phyloP scores from a whole-genome alignment of 30 jellyfish, hydroid and myxozoan species.

The Aurelia sp. region DNA sequence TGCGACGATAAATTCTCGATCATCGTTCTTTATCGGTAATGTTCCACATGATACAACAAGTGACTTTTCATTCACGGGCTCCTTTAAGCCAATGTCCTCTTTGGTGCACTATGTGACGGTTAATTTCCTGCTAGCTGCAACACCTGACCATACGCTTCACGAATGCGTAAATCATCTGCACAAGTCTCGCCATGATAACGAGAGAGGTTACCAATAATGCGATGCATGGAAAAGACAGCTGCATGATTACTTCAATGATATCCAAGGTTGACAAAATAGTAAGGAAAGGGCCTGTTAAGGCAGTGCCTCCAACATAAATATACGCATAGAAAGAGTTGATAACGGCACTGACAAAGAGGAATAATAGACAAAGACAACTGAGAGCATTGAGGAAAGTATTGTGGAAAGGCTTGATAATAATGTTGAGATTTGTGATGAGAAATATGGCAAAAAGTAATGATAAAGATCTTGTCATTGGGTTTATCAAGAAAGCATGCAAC shows the following conservation, averaged over 20 bases:
- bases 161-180: background rate
- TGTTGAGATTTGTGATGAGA: background rate
- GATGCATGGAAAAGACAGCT: background rate
- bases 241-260: background rate
- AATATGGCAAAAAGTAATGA: background rate
- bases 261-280: background rate
- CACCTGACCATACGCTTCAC: no score
- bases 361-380: background rate
- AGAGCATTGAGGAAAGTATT: background rate
- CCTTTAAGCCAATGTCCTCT: no score
- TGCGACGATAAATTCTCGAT: no score
- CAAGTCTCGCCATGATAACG: background rate
- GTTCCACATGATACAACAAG: no score
- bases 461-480: background rate
- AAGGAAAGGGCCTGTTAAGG: background rate
- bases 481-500: constrained; percentile 1
- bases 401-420: background rate
- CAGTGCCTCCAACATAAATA: constrained; percentile 1
- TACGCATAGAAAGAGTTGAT: background rate
- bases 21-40: no score
- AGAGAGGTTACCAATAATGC: background rate
- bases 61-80: no score
- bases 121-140: no score
- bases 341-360: background rate
- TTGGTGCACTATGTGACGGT: no score